Percentiles rank a stretch among this genome's conserved stretches.
Evolutionary conservation across 1,140 invertebrate genomes (phyloP).

Genomic region (Odontomachus brunneus): DNA sequence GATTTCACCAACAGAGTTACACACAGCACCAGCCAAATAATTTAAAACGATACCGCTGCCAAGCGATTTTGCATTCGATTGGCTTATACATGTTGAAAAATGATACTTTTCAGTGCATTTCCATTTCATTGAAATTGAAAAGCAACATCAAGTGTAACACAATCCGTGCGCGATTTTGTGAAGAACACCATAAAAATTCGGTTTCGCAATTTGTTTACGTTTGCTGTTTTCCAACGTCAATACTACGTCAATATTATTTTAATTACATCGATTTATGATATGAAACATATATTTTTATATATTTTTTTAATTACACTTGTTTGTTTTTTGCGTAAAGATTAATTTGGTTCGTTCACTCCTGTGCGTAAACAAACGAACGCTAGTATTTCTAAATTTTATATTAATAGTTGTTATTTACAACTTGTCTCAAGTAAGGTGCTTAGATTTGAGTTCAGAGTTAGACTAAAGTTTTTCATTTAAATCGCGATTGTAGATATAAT

Average conservation of each 20-base stretch:
- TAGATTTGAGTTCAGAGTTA: too few species aligned
- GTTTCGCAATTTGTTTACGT: neutral
- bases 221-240: neutral
- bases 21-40: conserved; percentile 11
- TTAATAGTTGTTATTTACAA: too few species aligned
- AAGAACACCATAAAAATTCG: conserved; percentile 2
- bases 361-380: too few species aligned
- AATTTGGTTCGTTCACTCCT: too few species aligned
- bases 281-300: neutral
- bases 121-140: conserved; percentile 12
- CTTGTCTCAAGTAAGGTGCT: too few species aligned
- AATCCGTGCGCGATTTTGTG: neutral
- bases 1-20: conserved; percentile 24
- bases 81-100: conserved; percentile 16
- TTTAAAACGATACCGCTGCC: neutral
- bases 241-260: neutral
- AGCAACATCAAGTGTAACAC: neutral
- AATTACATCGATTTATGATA: too few species aligned
- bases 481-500: too few species aligned
- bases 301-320: neutral
- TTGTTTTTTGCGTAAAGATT: too few species aligned
- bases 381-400: conserved; percentile 2
- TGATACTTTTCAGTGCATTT: neutral
- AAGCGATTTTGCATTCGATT: conserved; percentile 26
- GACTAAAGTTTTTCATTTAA: too few species aligned